Percentiles rank a stretch among this genome's conserved stretches.
Conservation (phyloP, 1,140 invertebrate genomes). For the Cydia amplana region DNA sequence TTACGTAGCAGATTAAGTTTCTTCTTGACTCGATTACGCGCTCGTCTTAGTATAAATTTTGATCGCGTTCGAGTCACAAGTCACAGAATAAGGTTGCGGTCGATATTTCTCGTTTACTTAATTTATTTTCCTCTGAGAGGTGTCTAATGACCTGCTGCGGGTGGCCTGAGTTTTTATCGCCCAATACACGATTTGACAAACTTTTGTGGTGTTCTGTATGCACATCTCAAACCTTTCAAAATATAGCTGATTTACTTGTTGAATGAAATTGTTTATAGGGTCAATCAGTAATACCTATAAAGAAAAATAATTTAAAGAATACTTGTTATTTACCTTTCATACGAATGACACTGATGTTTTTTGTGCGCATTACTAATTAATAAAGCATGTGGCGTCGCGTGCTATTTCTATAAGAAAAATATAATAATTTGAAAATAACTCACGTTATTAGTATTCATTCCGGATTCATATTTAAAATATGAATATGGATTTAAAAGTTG, state of each 20-base stretch:
- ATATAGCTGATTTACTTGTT: neutral
- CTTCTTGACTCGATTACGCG: neutral
- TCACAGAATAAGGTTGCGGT: conserved; percentile 56
- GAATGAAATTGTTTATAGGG: neutral
- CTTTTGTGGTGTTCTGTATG: conserved; percentile 55
- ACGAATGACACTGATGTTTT: no score
- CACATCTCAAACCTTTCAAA: neutral
- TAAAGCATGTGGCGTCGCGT: conserved; percentile 1
- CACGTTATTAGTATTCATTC: neutral
- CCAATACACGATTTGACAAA: conserved; percentile 72
- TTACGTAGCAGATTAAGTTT: neutral
- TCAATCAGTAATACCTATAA: no score
- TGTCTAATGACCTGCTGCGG: conserved; percentile 77
- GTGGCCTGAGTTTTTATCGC: conserved; percentile 77
- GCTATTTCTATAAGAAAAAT: neutral
- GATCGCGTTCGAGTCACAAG: conserved; percentile 10
- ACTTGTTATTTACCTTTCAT: no score
- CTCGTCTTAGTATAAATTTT: neutral
- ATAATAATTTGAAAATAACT: neutral
- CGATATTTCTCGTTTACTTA: conserved; percentile 76
- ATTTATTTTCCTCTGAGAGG: conserved; percentile 76
- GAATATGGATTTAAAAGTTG: neutral
- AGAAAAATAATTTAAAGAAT: no score
- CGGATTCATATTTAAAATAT: neutral
- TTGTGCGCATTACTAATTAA: neutral